Conservation (phyloP, 1,140 invertebrate genomes). For the Danaus plexippus region DNA sequence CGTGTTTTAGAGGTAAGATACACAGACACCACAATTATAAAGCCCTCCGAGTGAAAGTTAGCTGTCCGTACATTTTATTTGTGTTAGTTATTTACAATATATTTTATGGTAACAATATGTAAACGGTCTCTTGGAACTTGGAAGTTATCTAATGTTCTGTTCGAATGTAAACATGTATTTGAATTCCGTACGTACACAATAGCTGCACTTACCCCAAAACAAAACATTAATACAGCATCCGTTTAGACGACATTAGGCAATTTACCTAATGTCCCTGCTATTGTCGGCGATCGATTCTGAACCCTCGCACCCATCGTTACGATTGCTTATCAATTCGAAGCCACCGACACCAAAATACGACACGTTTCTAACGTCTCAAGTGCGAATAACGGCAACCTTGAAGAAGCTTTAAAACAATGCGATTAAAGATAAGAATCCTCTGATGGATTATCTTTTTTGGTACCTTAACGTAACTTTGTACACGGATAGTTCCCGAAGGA, state of each 20-base stretch:
- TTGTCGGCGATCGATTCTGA: conserved; percentile 17
- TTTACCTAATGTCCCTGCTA: conserved; percentile 48
- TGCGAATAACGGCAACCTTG: conserved; percentile 6
- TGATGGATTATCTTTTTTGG: conserved; percentile 17
- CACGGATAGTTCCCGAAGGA: conserved; percentile 54
- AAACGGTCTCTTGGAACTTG: too few relatives aligned
- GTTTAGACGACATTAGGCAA: conserved; percentile 57
- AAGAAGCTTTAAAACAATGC: conserved; percentile 16
- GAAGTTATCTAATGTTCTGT: conserved; percentile 1
- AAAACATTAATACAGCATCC: conserved; percentile 47
- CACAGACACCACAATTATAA: too few relatives aligned
- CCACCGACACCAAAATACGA: conserved; percentile 1
- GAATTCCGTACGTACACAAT: conserved; percentile 21
- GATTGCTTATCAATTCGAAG: conserved; percentile 39
- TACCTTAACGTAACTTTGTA: conserved; percentile 16
- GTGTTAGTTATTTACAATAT: too few relatives aligned
- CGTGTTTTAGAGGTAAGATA: too few relatives aligned
- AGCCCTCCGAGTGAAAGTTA: too few relatives aligned
- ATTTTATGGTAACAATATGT: too few relatives aligned
- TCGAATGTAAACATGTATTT: conserved; percentile 24
- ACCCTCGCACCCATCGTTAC: conserved; percentile 27
- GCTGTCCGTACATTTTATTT: too few relatives aligned
- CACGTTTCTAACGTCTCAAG: conserved; percentile 19
- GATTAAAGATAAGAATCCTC: conserved; percentile 16
- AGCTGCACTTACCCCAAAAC: conserved; percentile 33